Base-by-base conservation (phyloP, 2,888 invertebrate genomes). In the Amphiduros pacificus region DNA sequence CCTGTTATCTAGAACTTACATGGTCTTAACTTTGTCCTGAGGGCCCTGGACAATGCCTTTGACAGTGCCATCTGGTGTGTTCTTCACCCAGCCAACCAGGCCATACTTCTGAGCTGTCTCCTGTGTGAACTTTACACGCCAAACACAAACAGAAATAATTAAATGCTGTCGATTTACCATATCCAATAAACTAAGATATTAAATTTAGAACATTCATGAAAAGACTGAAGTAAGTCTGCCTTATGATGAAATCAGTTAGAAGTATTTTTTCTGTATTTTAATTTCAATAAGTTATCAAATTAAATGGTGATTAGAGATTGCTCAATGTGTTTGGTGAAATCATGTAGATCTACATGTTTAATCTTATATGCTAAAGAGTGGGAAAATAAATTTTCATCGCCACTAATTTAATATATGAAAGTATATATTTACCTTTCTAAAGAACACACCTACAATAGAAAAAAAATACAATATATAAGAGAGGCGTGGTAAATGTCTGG, bases 81-180 rank as follows among this genome's bases (percentile, higher is more conserved):
- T 94, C 84, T 93, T 93, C 70, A 95, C 91, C 94, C 94, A 96
- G 9, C 96, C 95, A 27, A 88, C 88, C 36, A 94, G 85, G 24
- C 89, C 89, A 32, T 91, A 84, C 75, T 89, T 87, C 59, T 87
- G 87, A 56, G 91, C 90, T 67, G 90, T 84, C 77, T 93, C 92
- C 72, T 91, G 89, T 76, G 93, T 92, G 81, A 90, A 91, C 85
- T 95, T n/a, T n/a, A n/a, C n/a, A n/a, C n/a, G n/a, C n/a, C 36
- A 27, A 24, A 51, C 27, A 24, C 26, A 51, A 5, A 24, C 48
- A 17, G 31, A 17, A 28, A 54, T 3, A 9, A 27, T 51, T 26
- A 24, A n/a, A 11, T 20, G n/a, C 9, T 51, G 27, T 6, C 22
- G 6, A 51, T 17, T 4, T 22, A 24, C n/a, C 3, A 9, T 5